Conservation (phyloP, 2,888 invertebrate genomes). For the Eudasyphora cyanicolor region DNA sequence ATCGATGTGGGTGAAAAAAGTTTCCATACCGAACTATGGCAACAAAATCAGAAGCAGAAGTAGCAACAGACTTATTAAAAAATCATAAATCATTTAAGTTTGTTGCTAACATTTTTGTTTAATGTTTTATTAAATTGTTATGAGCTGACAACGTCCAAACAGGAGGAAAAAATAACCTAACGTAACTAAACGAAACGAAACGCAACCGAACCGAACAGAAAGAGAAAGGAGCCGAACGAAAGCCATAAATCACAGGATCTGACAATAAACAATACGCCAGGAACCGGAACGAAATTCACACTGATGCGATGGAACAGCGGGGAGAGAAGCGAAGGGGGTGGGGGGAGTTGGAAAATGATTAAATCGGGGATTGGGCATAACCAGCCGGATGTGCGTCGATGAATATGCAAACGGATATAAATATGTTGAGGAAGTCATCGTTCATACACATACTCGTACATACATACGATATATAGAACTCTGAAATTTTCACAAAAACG, state of each 20-base stretch:
- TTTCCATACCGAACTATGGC: too few species aligned
- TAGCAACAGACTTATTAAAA: conserved; percentile 1
- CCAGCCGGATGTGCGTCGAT: neutral
- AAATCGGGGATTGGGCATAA: too few species aligned
- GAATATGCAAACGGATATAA: neutral
- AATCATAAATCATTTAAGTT: conserved; percentile 1
- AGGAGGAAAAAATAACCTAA: too few species aligned
- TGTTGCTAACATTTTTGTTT: neutral
- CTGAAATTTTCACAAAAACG: too few species aligned
- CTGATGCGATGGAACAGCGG: neutral
- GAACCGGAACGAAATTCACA: neutral
- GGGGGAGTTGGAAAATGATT: too few species aligned
- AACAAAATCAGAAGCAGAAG: too few species aligned
- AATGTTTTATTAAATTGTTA: conserved; percentile 13
- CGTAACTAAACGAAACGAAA: neutral
- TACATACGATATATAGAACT: too few species aligned
- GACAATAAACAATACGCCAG: neutral
- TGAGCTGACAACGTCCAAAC: neutral
- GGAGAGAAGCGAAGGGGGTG: neutral
- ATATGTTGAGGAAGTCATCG: neutral
- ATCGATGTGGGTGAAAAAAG: neutral
- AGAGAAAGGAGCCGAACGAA: neutral
- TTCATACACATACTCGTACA: too few species aligned
- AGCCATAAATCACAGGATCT: neutral
- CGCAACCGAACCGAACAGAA: neutral